Evolutionary conservation across 2,888 invertebrate genomes (phyloP).

Genomic region (Cosmia trapezina): DNA sequence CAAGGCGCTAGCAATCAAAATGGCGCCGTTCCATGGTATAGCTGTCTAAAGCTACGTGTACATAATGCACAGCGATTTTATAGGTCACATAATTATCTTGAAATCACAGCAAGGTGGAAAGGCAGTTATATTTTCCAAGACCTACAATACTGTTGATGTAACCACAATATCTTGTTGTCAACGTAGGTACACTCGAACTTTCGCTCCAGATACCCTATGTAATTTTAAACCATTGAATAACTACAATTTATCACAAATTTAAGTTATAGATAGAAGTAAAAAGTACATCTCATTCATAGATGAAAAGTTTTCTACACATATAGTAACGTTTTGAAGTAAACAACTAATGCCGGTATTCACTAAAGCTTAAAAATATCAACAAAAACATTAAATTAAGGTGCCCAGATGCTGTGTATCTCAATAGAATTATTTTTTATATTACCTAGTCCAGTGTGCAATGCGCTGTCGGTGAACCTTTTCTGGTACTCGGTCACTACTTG

Average conservation of each 20-base stretch:
- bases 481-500: conserved; percentile 80
- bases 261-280: conserved; percentile 6
- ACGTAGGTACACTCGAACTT: conserved; percentile 41
- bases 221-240: conserved; percentile 14
- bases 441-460: conserved; percentile 70
- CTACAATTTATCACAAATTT: conserved; percentile 6
- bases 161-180: conserved; percentile 50
- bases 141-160: conserved; percentile 47
- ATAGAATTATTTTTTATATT: conserved; percentile 39
- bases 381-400: conserved; percentile 45
- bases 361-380: conserved; percentile 51
- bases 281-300: conserved; percentile 39
- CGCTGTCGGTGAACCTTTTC: conserved; percentile 78
- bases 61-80: conserved; percentile 72
- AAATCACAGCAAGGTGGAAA: conserved; percentile 53
- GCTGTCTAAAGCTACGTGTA: conserved; percentile 82
- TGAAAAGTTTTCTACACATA: background rate
- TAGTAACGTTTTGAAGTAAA: conserved; percentile 69
- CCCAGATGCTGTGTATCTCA: conserved; percentile 3
- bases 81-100: conserved; percentile 68
- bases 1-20: conserved; percentile 88
- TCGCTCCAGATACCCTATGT: conserved; percentile 43
- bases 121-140: conserved; percentile 16
- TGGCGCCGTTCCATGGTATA: conserved; percentile 85
- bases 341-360: conserved; percentile 76